A percentile compares a stretch with the other conserved stretches of the same genome.
Conservation (phyloP, 2,888 invertebrate species). For the Psylliodes chrysocephalus region DNA sequence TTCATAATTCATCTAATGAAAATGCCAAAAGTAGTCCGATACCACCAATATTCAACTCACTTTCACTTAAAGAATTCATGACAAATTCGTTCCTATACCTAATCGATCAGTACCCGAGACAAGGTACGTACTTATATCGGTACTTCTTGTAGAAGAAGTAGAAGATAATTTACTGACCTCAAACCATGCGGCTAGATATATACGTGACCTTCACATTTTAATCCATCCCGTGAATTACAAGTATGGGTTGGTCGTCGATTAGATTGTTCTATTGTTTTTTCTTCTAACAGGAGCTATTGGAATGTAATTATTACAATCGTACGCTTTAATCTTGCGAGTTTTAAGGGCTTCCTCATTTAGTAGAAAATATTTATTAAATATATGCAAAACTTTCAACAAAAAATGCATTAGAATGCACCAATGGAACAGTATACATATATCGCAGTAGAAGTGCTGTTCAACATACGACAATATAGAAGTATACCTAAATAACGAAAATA, state of each 20-base stretch:
- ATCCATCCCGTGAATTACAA: constrained; percentile 16
- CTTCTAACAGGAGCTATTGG: not conserved
- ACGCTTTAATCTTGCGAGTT: no score
- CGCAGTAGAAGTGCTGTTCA: no score
- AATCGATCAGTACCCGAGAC: constrained; percentile 18
- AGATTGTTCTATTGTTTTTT: constrained; percentile 11
- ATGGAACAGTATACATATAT: no score
- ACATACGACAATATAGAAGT: no score
- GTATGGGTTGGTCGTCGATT: constrained; percentile 21
- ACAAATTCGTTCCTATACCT: constrained; percentile 20
- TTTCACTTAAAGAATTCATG: constrained; percentile 35
- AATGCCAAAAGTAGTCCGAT: constrained; percentile 24
- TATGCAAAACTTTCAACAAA: no score
- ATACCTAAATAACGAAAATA: no score
- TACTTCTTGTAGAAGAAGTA: constrained; percentile 17
- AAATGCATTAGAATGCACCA: no score
- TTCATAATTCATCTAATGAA: constrained; percentile 29
- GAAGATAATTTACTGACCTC: constrained; percentile 15
- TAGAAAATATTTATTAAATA: no score
- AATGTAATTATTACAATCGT: constrained; percentile 4
- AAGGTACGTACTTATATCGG: constrained; percentile 12
- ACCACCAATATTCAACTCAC: constrained; percentile 31
- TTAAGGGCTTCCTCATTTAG: no score
- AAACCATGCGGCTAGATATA: not conserved
- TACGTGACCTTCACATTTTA: constrained; percentile 21